These are phyloP conservation scores for Calidris pygmaea DNA, from an alignment of 2,113 vertebrate species.

Conservation along the genomic window DNA sequence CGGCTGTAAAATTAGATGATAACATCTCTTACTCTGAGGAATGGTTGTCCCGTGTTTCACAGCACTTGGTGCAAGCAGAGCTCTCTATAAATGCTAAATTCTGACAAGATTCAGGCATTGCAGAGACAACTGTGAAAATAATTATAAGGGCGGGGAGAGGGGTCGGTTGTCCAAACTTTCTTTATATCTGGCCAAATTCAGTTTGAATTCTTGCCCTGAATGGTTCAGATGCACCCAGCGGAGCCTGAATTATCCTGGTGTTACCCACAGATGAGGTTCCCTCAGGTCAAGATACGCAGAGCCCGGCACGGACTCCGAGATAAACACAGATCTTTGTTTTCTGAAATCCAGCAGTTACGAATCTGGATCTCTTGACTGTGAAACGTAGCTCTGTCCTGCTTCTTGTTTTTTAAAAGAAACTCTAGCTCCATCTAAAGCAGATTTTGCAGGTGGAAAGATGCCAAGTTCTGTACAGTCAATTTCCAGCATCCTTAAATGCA, in stretches of 20 bases:
- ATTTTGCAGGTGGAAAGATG: background rate
- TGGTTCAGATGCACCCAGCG: background rate
- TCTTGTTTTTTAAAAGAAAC: background rate
- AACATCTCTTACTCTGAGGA: background rate
- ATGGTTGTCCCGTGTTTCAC: fast-evolving
- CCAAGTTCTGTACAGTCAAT: background rate
- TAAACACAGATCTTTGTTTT: conserved; percentile 25
- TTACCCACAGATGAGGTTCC: conserved; percentile 44
- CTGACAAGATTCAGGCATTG: background rate
- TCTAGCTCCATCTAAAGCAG: conserved; percentile 60
- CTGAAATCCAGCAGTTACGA: background rate
- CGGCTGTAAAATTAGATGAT: background rate
- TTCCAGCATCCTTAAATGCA: conserved; percentile 49
- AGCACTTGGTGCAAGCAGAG: background rate
- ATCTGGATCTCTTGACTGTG: background rate
- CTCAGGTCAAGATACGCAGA: conserved; percentile 12
- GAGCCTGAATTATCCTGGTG: background rate
- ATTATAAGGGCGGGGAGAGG: conserved; percentile 23
- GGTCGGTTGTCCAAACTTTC: background rate
- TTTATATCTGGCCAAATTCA: conserved; percentile 10
- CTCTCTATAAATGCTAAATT: background rate
- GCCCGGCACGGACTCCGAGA: background rate
- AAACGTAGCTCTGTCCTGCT: background rate
- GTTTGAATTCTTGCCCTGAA: background rate
- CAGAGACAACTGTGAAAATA: conserved; percentile 33